Evolutionary conservation across 2,797 vertebrate genomes (phyloP).

Genomic region (Setipinna tenuifilis): DNA sequence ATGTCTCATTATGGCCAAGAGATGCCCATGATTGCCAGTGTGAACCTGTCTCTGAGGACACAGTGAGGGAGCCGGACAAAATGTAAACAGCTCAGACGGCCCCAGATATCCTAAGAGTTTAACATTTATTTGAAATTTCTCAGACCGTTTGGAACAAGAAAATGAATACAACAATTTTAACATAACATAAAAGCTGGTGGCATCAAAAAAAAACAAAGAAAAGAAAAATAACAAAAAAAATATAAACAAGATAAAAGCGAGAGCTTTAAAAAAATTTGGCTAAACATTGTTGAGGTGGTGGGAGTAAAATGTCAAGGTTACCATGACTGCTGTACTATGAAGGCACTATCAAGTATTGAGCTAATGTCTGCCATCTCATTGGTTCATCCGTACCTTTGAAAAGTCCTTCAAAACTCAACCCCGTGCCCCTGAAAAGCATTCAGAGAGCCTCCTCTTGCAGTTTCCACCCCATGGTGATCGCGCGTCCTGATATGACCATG

Average conservation of each 20-base stretch:
- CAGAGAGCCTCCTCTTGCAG: not conserved
- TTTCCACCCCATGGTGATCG: not conserved
- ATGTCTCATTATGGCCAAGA: not conserved
- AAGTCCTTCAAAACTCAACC: constrained; percentile 27
- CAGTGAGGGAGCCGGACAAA: not conserved
- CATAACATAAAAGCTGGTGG: constrained; percentile 42
- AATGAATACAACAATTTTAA: constrained; percentile 34
- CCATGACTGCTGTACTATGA: constrained; percentile 55
- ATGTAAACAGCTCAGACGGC: not conserved
- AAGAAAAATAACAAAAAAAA: not conserved
- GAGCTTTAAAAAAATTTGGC: constrained; percentile 20
- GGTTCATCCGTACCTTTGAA: not conserved
- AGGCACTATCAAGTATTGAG: constrained; percentile 68
- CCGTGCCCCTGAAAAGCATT: constrained; percentile 30
- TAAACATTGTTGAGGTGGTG: constrained; percentile 17
- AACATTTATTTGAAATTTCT: constrained; percentile 64
- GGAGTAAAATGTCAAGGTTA: constrained; percentile 19
- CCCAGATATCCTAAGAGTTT: constrained; percentile 27
- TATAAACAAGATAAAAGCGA: constrained; percentile 26
- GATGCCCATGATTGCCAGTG: too few species aligned
- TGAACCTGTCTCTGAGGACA: not conserved
- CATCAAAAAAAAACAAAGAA: constrained; percentile 22
- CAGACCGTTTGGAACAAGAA: constrained; percentile 41
- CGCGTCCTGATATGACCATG: not conserved
- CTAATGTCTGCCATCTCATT: constrained; percentile 32